Evolutionary conservation across 1,140 invertebrate species (phyloP).

Genomic region (Neelides sp.): DNA sequence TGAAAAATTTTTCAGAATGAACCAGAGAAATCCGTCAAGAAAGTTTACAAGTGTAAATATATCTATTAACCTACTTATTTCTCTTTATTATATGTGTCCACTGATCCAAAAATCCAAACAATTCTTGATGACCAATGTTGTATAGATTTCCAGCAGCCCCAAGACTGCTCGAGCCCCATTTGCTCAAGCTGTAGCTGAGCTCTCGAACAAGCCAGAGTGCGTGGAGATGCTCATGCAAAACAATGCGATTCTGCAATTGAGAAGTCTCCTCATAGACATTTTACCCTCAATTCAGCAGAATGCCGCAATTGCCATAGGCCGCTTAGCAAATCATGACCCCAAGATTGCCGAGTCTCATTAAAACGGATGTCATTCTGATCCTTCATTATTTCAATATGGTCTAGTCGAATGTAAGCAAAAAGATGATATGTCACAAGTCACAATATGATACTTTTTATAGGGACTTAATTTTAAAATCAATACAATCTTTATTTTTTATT

Average conservation of each 20-base stretch:
- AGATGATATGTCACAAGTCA: no score
- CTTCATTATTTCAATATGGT: conserved; percentile 42
- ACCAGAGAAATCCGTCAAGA: no score
- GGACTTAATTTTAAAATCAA: no score
- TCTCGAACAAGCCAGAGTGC: conserved; percentile 54
- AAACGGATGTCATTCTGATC: conserved; percentile 41
- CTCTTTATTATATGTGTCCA: no score
- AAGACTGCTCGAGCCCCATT: conserved; percentile 54
- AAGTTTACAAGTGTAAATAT: no score
- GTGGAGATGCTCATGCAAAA: conserved; percentile 55
- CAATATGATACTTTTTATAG: no score
- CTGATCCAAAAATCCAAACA: no score
- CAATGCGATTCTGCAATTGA: conserved; percentile 51
- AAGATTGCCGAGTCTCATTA: conserved; percentile 42
- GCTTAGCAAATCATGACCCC: conserved; percentile 50
- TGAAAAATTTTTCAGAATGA: no score
- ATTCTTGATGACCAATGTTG: no score
- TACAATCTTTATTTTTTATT: no score
- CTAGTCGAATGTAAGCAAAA: conserved; percentile 51
- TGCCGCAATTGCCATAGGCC: conserved; percentile 53
- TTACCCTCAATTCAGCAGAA: conserved; percentile 60
- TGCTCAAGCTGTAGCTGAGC: conserved; percentile 56
- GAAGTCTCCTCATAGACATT: conserved; percentile 53
- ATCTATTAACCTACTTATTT: no score
- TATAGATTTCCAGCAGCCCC: conserved; percentile 67